Evolutionary conservation across 1,140 invertebrate genomes (phyloP).

Genomic region (Fopius arisanus): DNA sequence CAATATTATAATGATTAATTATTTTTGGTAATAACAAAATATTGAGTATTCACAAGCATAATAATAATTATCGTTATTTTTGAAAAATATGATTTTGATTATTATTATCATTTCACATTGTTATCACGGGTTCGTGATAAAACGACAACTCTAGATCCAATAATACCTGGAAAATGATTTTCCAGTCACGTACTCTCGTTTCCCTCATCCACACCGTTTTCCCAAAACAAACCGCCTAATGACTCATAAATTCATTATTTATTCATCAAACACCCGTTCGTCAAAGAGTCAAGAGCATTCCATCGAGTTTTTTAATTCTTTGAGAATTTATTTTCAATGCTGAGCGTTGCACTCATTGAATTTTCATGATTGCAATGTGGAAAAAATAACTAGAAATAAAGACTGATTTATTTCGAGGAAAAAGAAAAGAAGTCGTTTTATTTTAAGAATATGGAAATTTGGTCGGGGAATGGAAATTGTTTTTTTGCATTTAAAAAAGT

Average conservation of each 20-base stretch:
- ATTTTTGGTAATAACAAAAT: too few relatives aligned
- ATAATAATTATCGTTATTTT: conserved; percentile 21
- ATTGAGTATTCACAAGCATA: too few relatives aligned
- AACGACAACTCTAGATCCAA: background rate
- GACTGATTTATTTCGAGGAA: too few relatives aligned
- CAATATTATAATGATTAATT: too few relatives aligned
- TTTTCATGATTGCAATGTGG: too few relatives aligned
- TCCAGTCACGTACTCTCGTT: background rate
- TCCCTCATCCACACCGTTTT: background rate
- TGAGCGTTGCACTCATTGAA: background rate
- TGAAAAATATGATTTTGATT: too few relatives aligned
- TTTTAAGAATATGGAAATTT: too few relatives aligned
- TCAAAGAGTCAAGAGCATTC: background rate
- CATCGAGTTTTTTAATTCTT: background rate
- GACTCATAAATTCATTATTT: background rate
- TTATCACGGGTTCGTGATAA: background rate
- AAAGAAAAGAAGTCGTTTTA: too few relatives aligned
- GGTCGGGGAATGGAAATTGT: too few relatives aligned
- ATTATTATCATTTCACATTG: too few relatives aligned
- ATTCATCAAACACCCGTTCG: background rate
- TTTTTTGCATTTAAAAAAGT: too few relatives aligned
- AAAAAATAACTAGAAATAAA: too few relatives aligned
- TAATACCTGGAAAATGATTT: background rate
- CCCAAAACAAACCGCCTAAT: background rate
- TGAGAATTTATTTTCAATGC: background rate